These are phyloP conservation scores for Hypomecis atomaria DNA, from an alignment of 2,888 invertebrate genomes.

Conservation along the genomic window DNA sequence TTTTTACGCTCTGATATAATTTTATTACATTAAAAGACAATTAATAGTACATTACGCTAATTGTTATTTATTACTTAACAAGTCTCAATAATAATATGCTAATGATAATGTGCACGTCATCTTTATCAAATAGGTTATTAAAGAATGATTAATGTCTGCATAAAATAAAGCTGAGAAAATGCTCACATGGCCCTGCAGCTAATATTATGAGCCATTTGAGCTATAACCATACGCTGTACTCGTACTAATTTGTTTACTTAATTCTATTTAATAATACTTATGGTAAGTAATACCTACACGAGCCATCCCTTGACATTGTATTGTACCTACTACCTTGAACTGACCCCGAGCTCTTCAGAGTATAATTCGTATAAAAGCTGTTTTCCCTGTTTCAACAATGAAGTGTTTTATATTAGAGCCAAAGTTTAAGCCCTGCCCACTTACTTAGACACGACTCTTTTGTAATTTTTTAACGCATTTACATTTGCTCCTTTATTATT, in stretches of 20 bases:
- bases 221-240: slow-evolving; percentile 6
- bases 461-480: too few species aligned
- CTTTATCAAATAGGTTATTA: too few species aligned
- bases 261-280: not conserved
- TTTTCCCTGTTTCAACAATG: slow-evolving; percentile 24
- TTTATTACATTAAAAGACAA: too few species aligned
- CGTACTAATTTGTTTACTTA: slow-evolving; percentile 4
- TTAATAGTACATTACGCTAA: too few species aligned
- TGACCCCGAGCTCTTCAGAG: slow-evolving; percentile 29
- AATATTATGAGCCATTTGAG: slow-evolving; percentile 5
- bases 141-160: not conserved
- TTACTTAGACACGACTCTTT: too few species aligned
- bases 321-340: slow-evolving; percentile 28
- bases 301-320: slow-evolving; percentile 14
- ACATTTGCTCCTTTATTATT: too few species aligned
- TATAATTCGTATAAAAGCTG: not conserved
- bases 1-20: too few species aligned
- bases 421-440: too few species aligned
- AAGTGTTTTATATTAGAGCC: not conserved
- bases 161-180: slow-evolving; percentile 4
- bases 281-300: slow-evolving; percentile 8
- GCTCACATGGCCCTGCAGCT: not conserved
- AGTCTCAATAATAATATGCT: too few species aligned
- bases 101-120: too few species aligned
- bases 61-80: too few species aligned